These are phyloP conservation scores for Pluvianellus socialis DNA, from an alignment of 2,113 vertebrate species.

Conservation along the genomic window DNA sequence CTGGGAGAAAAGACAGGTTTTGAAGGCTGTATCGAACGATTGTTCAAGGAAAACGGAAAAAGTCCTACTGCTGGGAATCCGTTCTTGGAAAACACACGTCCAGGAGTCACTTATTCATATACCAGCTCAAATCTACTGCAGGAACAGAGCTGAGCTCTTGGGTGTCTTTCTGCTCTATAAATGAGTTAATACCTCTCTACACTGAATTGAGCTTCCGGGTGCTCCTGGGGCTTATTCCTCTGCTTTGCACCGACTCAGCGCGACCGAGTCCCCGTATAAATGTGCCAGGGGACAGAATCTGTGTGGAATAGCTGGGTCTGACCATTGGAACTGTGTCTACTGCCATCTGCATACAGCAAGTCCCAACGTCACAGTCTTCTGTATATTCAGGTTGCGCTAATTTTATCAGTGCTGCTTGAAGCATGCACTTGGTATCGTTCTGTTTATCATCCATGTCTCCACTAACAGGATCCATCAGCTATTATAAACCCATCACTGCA, in stretches of 20 bases:
- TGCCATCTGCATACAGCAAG: background rate
- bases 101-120: background rate
- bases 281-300: background rate
- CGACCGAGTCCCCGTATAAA: accelerated
- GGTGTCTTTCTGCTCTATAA: background rate
- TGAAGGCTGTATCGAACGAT: background rate
- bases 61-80: background rate
- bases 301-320: background rate
- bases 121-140: background rate
- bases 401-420: background rate
- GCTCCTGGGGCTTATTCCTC: background rate
- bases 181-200: background rate
- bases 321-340: accelerated
- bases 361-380: background rate
- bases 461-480: background rate
- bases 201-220: background rate
- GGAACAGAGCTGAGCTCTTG: background rate
- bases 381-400: background rate
- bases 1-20: background rate
- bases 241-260: background rate
- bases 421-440: background rate
- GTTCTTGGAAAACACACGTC: accelerated
- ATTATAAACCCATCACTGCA: background rate
- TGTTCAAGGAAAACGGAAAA: background rate
- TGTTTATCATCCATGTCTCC: background rate